phyloP scores from a whole-genome alignment of 2,113 vertebrate species.

The Equus quagga region DNA sequence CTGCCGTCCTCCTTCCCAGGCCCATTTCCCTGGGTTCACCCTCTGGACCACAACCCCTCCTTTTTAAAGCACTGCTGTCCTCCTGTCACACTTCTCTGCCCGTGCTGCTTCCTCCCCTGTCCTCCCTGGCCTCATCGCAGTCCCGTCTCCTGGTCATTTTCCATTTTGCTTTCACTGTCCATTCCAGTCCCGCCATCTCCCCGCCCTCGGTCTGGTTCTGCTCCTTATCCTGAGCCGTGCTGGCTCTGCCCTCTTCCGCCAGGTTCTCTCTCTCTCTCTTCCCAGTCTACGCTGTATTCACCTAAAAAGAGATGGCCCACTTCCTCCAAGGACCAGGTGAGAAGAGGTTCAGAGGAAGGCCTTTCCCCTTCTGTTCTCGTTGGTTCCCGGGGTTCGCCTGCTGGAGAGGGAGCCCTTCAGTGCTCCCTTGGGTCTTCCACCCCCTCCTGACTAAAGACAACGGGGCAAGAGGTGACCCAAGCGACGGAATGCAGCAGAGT shows the following conservation, averaged over 20 bases:
- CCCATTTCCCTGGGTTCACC: not conserved
- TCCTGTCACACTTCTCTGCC: not conserved
- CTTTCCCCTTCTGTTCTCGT: not conserved
- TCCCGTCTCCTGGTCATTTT: not conserved
- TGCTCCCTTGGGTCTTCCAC: not conserved
- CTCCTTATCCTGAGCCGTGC: not conserved
- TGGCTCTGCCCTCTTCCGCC: no score
- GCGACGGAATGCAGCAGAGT: accelerated
- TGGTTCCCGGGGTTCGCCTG: not conserved
- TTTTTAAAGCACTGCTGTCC: not conserved
- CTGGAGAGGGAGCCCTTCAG: accelerated
- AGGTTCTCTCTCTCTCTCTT: not conserved
- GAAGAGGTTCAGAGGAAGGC: not conserved
- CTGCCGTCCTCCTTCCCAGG: not conserved
- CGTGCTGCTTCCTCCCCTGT: accelerated
- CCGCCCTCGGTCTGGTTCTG: not conserved
- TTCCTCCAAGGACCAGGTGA: not conserved
- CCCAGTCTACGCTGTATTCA: not conserved
- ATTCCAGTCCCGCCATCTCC: accelerated
- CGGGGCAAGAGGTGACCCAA: not conserved
- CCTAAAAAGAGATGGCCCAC: not conserved
- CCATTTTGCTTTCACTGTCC: not conserved
- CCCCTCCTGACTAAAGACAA: not conserved
- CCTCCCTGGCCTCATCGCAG: not conserved
- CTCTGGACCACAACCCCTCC: not conserved